Evolutionary conservation across 2,113 vertebrate genomes (phyloP).

Genomic region (Procavia capensis): DNA sequence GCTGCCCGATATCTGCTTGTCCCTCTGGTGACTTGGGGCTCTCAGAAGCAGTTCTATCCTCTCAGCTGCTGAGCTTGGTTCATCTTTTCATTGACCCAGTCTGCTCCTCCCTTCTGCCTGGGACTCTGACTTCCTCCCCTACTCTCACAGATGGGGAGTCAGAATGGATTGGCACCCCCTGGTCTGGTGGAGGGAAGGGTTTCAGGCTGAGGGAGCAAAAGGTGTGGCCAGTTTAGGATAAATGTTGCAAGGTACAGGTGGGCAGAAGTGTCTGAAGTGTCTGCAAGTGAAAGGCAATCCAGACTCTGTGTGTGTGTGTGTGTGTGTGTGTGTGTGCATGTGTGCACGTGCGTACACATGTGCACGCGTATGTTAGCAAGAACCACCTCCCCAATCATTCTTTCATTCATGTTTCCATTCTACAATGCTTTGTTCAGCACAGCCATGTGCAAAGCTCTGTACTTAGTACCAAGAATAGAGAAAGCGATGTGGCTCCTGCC

Average conservation of each 20-base stretch:
- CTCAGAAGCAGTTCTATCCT: neutral
- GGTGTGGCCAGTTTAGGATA: neutral
- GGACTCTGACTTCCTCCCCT: neutral
- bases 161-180: neutral
- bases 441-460: neutral
- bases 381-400: neutral
- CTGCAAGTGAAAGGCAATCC: neutral
- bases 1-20: fast-evolving
- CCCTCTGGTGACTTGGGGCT: neutral
- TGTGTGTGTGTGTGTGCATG: too few relatives aligned
- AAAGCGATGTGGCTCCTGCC: neutral
- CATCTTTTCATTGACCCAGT: neutral
- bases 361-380: neutral
- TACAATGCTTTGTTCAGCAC: neutral
- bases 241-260: neutral
- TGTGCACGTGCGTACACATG: too few relatives aligned
- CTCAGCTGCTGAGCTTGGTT: neutral
- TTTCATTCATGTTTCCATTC: neutral
- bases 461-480: neutral
- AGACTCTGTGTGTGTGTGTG: neutral
- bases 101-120: neutral
- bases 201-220: neutral
- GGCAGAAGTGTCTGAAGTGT: neutral
- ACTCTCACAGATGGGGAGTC: neutral
- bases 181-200: neutral